Base-by-base conservation (phyloP, 2,113 vertebrate species). In the Gambusia holbrooki region DNA sequence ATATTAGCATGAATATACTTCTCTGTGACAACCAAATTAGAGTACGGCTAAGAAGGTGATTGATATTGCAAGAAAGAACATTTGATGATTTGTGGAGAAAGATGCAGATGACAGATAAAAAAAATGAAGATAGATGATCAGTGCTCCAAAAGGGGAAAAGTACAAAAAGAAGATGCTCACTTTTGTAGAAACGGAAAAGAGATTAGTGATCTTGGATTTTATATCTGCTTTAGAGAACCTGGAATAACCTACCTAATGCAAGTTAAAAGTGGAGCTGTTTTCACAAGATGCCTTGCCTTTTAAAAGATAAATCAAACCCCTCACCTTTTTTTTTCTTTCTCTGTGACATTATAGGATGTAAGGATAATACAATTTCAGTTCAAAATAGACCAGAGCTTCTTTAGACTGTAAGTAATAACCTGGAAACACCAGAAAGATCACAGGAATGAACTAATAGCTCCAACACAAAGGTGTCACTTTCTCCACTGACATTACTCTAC, bases 231-330 rank as follows among this genome's bases (percentile, higher is more conserved):
- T 35, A 6, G 6, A 33, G 69, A 77, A 60, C 61, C 54, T 30
- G 27, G 40, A 84, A 71, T 73, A 81, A 74, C 73, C 7, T 9
- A 58, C 51, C 7, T 9, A 58, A 22, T 25, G 25, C 25, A 58
- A 58, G 51, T 10, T n/a, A n/a, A 58, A n/a, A 58, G 7, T 58
- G 51, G 8, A 58, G 51, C 8, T 19, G 48, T 25, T 22, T 19
- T 10, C 9, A 30, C 5, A 63, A 15, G 22, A 3, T 63, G 28
- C 62, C 28, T 32, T 29, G 15, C 62, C 62, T 63, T 63, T 63
- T 17, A 63, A 63, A 63, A 27, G 51, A 58, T 58, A 58, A 58
- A 25, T 58, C 6, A n/a, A 25, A 10, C 10, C 35, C 35, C 35
- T 11, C 22, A 9, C 3, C 3, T 10, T 58, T n/a, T 25, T 54